Evolutionary conservation across 1,140 invertebrate genomes (phyloP).

Genomic region (Hermetia illucens): DNA sequence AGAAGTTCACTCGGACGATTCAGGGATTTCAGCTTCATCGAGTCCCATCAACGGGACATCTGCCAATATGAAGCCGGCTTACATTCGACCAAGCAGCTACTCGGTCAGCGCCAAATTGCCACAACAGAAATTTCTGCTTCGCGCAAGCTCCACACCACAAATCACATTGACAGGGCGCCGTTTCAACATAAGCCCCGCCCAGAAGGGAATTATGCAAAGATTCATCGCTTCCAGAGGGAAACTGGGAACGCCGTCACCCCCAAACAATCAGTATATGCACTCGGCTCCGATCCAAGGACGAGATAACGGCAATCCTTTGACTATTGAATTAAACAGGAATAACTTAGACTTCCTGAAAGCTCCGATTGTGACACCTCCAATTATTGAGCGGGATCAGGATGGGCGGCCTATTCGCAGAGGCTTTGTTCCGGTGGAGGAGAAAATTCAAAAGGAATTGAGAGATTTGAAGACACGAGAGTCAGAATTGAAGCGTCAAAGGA

Average conservation of each 20-base stretch:
- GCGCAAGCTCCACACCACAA: slow-evolving; percentile 45
- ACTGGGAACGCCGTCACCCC: slow-evolving; percentile 28
- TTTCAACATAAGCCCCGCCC: slow-evolving; percentile 42
- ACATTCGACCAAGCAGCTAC: slow-evolving; percentile 29
- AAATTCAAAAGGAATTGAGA: slow-evolving; percentile 60
- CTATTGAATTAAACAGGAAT: no score
- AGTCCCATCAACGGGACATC: slow-evolving; percentile 13
- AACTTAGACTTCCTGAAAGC: no score
- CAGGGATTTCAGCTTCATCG: slow-evolving; percentile 24
- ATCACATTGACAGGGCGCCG: slow-evolving; percentile 33
- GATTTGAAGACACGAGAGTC: slow-evolving; percentile 59
- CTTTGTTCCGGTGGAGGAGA: slow-evolving; percentile 56
- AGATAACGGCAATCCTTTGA: no score
- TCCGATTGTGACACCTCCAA: slow-evolving; percentile 23
- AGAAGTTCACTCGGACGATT: slow-evolving; percentile 26
- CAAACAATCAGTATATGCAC: slow-evolving; percentile 3
- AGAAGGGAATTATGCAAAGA: slow-evolving; percentile 60
- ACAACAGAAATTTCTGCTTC: slow-evolving; percentile 30
- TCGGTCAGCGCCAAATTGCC: slow-evolving; percentile 32
- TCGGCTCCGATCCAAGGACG: no score
- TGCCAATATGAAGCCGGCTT: slow-evolving; percentile 16
- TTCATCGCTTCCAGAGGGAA: slow-evolving; percentile 60
- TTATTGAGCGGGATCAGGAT: slow-evolving; percentile 34
- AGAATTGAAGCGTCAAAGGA: slow-evolving; percentile 50
- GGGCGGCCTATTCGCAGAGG: slow-evolving; percentile 44